Evolutionary conservation across 2,888 invertebrate species (phyloP).

Genomic region (Drosophila lutescens): DNA sequence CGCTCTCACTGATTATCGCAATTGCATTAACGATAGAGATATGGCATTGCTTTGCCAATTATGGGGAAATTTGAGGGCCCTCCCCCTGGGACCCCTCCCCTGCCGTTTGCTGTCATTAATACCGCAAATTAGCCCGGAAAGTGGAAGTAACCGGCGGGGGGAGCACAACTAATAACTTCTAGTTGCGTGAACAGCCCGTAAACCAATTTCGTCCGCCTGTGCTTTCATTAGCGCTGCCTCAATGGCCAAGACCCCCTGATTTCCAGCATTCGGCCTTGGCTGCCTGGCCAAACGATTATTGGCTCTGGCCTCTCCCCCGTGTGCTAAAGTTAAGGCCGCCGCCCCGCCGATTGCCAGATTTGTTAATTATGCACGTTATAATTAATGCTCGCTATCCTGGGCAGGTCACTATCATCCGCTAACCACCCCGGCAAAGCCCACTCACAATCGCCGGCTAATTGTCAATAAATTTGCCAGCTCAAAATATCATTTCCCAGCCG

Average conservation of each 20-base stretch:
- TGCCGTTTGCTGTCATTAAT: constrained; percentile 59
- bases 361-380: constrained; percentile 77
- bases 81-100: constrained; percentile 12
- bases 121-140: constrained; percentile 66
- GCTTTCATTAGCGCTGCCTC: constrained; percentile 71
- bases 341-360: constrained; percentile 62
- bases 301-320: constrained; percentile 1
- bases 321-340: constrained; percentile 41
- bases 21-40: constrained; percentile 33
- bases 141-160: constrained; percentile 21
- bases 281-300: constrained; percentile 51
- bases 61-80: constrained; percentile 43
- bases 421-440: neutral
- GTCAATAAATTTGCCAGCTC: constrained; percentile 75
- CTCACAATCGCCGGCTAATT: constrained; percentile 55
- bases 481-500: constrained; percentile 66
- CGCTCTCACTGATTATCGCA: constrained; percentile 8
- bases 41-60: constrained; percentile 55
- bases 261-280: constrained; percentile 30
- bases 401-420: constrained; percentile 1
- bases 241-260: constrained; percentile 45
- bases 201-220: constrained; percentile 51
- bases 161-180: constrained; percentile 71
- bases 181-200: constrained; percentile 65
- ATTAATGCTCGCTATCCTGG: constrained; percentile 58